phyloP scores from a whole-genome alignment of 30 jellyfish, hydroid and myxozoan species.

The Aurelia sp. region DNA sequence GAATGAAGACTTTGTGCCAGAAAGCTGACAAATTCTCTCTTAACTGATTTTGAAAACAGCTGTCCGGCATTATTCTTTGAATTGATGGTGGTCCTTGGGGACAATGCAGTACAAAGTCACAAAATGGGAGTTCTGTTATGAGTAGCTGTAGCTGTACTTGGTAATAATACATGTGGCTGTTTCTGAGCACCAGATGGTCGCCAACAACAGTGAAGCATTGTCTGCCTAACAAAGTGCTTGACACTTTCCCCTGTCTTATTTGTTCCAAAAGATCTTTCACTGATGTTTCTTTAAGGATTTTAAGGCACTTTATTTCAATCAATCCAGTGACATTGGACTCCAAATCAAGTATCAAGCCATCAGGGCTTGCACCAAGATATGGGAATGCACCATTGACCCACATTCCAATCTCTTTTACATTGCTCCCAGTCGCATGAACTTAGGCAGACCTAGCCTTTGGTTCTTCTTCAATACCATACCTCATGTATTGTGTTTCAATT shows the following conservation, averaged over 20 bases:
- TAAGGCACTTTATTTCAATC: neutral
- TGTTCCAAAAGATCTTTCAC: neutral
- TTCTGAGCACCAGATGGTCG: slow-evolving; percentile 24
- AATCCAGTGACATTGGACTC: neutral
- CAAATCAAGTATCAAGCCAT: neutral
- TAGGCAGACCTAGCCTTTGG: slow-evolving; percentile 1
- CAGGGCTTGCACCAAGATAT: slow-evolving; percentile 21
- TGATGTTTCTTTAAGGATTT: neutral
- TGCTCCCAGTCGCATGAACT: neutral
- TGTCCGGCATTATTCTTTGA: slow-evolving; percentile 38
- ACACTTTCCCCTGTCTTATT: neutral
- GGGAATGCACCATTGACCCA: slow-evolving; percentile 7
- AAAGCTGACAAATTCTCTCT: neutral
- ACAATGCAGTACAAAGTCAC: slow-evolving; percentile 75
- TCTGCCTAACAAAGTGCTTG: slow-evolving; percentile 12
- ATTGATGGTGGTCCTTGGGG: neutral
- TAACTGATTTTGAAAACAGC: slow-evolving; percentile 3
- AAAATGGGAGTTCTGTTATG: slow-evolving; percentile 39
- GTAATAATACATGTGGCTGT: slow-evolving; percentile 31
- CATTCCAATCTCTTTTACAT: neutral
- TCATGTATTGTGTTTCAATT: neutral
- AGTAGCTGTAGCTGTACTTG: slow-evolving; percentile 70
- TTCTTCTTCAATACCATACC: slow-evolving; percentile 3
- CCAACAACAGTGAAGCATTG: slow-evolving; percentile 46
- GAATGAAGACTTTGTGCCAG: neutral